Conservation (phyloP, 2,888 invertebrate species). For the Cyclophora punctaria region DNA sequence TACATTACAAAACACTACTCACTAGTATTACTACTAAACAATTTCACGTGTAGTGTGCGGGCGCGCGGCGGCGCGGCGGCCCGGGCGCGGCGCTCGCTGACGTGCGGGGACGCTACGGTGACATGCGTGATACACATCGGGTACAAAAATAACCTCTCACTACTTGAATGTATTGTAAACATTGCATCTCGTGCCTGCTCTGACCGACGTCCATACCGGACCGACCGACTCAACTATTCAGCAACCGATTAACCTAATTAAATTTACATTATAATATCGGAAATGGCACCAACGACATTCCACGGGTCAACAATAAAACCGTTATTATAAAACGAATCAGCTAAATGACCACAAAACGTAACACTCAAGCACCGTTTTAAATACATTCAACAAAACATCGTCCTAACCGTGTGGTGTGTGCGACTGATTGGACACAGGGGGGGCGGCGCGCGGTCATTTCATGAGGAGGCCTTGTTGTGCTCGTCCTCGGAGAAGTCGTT, state of each 20-base stretch:
- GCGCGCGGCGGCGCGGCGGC: constrained; percentile 5
- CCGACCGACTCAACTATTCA: constrained; percentile 25
- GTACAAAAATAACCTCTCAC: constrained; percentile 38
- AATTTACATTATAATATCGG: constrained; percentile 59
- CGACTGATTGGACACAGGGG: neutral
- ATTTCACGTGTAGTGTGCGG: constrained; percentile 29
- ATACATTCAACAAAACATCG: constrained; percentile 58
- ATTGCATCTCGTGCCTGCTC: neutral
- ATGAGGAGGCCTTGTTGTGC: constrained; percentile 55
- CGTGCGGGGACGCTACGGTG: constrained; percentile 17
- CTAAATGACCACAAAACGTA: constrained; percentile 65
- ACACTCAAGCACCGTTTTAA: constrained; percentile 69
- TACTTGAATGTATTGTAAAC: constrained; percentile 19
- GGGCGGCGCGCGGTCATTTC: constrained; percentile 37
- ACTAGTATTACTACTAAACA: constrained; percentile 56
- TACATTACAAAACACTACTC: constrained; percentile 64
- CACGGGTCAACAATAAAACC: constrained; percentile 71
- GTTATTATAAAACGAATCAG: constrained; percentile 53
- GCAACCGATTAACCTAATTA: constrained; percentile 42
- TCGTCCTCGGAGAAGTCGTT: constrained; percentile 69
- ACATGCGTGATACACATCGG: constrained; percentile 22
- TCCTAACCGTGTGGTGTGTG: constrained; percentile 34
- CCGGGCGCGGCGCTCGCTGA: constrained; percentile 2
- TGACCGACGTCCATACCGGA: no score
- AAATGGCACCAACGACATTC: constrained; percentile 72